These are phyloP conservation scores for Dione juno DNA, from an alignment of 2,888 invertebrate species.

Conservation along the genomic window DNA sequence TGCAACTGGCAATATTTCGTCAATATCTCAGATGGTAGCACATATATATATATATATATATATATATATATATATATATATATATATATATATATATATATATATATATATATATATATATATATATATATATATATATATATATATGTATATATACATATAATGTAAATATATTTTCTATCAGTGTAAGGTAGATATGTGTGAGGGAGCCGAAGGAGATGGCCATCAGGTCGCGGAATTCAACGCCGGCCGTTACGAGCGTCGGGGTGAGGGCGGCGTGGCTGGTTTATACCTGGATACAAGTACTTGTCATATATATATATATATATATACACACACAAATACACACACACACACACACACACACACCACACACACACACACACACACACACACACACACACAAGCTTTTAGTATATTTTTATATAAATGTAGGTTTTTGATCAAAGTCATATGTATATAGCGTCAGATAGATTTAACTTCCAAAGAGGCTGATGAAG, in stretches of 20 bases:
- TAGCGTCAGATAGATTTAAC: too few relatives aligned
- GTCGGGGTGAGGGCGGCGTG: constrained; percentile 68
- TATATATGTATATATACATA: too few relatives aligned
- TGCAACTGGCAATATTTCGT: background rate
- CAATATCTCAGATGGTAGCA: background rate
- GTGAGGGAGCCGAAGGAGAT: background rate
- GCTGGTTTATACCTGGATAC: constrained; percentile 63
- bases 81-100: background rate
- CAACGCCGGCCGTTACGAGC: constrained; percentile 63
- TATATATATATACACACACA: too few relatives aligned
- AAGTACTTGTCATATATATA: background rate
- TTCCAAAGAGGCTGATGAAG: too few relatives aligned
- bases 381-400: too few relatives aligned
- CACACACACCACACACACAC: too few relatives aligned
- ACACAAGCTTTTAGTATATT: too few relatives aligned
- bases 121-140: background rate
- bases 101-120: background rate
- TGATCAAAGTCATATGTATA: too few relatives aligned
- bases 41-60: background rate
- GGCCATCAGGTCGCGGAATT: constrained; percentile 39
- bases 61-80: background rate
- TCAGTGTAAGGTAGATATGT: constrained; percentile 38
- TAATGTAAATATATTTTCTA: constrained; percentile 34
- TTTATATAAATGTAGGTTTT: too few relatives aligned
- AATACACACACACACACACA: too few relatives aligned